Base-by-base conservation (phyloP, 2,888 invertebrate species). In the Nomada hirtipes region DNA sequence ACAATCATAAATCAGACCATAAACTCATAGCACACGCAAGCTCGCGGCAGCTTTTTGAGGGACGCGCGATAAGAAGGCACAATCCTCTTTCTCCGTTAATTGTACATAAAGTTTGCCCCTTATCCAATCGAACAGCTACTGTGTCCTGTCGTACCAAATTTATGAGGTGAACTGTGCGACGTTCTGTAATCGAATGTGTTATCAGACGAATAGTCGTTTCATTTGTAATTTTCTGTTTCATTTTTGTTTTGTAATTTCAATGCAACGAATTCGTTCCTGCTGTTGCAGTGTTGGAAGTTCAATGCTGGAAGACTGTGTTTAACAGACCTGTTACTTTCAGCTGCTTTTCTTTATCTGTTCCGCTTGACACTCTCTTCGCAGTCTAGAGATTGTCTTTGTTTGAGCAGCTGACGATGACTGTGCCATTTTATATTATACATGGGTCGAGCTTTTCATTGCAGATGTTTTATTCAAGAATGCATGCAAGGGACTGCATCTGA, bases 11-110 rank as follows among this genome's bases (percentile, higher is more conserved):
- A 20, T 20, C 44, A 44, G 67, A 29, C 18, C 36, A 18, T 18
- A 47, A 10, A 47, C 7, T 4, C 29, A 53, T 67, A 65, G 29
- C 29, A 7, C 4, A 60, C 65, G 72, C 72, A 72, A 79, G 65
- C 52, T 80, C 60, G 79, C 73, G 83, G 61, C 47, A 77, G 81
- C 77, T 72, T 47, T 13, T 53, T 64, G 61, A n/a, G 50, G 47
- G 55, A 20, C 65, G 72, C 36, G 9, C 53, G 63, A 67, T 71
- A 68, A 63, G 76, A 82, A 80, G 68, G 59, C 61, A 75, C 74
- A 83, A 76, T 83, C 76, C 26, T 57, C 29, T 29, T 29, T 29
- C 29, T 7, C 29, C 29, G 29, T 36, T 36, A 4, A 36, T 7
- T 26, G 26, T 26, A 26, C 36, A 7, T 36, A 36, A 36, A 36